These are phyloP conservation scores for Indri indri DNA, from an alignment of 2,113 vertebrate genomes.

Conservation along the genomic window DNA sequence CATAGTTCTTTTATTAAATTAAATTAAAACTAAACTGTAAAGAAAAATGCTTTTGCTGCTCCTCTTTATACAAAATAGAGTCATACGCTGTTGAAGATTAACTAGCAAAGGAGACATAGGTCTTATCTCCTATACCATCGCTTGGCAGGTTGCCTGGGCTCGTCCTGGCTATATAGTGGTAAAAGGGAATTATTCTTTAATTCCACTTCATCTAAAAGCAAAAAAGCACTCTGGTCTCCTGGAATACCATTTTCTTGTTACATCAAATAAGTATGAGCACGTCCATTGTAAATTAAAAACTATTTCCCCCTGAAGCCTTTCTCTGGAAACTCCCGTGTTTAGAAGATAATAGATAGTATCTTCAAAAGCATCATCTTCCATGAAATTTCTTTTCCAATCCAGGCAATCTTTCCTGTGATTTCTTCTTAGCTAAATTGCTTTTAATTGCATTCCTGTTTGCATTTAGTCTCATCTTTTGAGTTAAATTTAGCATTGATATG, in stretches of 20 bases:
- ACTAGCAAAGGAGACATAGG: neutral
- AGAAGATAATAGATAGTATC: conserved; percentile 51
- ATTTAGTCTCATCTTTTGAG: conserved; percentile 48
- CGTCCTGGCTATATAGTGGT: neutral
- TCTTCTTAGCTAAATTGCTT: conserved; percentile 49
- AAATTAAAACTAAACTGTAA: too few species aligned
- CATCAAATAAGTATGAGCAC: conserved; percentile 16
- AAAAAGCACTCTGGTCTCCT: neutral
- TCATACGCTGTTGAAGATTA: neutral
- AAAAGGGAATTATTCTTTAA: neutral
- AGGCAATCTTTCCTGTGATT: conserved; percentile 46
- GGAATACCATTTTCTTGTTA: neutral
- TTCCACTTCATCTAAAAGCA: conserved; percentile 39
- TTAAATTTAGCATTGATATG: conserved; percentile 37
- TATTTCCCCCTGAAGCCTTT: neutral
- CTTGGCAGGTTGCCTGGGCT: neutral
- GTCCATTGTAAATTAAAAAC: neutral
- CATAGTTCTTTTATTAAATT: too few species aligned
- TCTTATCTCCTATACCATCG: neutral
- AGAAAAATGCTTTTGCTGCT: neutral
- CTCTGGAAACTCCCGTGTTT: conserved; percentile 37
- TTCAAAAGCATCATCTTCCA: conserved; percentile 54
- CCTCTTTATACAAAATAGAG: neutral
- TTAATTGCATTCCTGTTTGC: conserved; percentile 57
- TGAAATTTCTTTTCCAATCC: conserved; percentile 55